phyloP scores from a whole-genome alignment of 2,888 invertebrate genomes.

The Hydroisotoma schaefferi region DNA sequence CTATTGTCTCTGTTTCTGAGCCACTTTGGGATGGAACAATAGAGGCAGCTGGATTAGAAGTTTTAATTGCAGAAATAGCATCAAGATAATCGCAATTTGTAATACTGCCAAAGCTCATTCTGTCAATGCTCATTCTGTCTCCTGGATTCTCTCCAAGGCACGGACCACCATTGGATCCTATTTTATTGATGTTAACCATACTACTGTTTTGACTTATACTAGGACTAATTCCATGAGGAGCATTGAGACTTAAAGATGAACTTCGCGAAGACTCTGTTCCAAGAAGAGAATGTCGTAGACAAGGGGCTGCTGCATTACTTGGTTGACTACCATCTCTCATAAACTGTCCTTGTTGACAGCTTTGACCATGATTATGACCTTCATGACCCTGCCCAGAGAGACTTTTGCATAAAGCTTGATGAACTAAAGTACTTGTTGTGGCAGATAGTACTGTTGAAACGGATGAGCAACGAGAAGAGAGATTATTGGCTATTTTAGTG shows the following conservation, averaged over 20 bases:
- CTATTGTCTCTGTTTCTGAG: constrained; percentile 47
- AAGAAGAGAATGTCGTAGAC: constrained; percentile 24
- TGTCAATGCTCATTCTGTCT: constrained; percentile 44
- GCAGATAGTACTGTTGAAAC: constrained; percentile 47
- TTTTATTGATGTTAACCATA: constrained; percentile 44
- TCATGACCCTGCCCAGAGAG: constrained; percentile 39
- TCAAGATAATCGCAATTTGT: constrained; percentile 47
- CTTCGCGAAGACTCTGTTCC: constrained; percentile 38
- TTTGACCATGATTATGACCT: constrained; percentile 40
- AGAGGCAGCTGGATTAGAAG: constrained; percentile 47
- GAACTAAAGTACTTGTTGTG: constrained; percentile 44
- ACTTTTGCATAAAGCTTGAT: constrained; percentile 46
- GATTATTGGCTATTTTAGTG: constrained; percentile 30
- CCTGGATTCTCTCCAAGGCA: constrained; percentile 20
- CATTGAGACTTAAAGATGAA: constrained; percentile 42
- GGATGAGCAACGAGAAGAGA: constrained; percentile 47
- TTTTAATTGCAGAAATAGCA: constrained; percentile 49
- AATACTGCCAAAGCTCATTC: constrained; percentile 43
- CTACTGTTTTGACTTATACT: constrained; percentile 46
- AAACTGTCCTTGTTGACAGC: constrained; percentile 9
- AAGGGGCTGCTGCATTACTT: constrained; percentile 11
- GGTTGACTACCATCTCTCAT: constrained; percentile 21
- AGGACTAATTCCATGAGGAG: constrained; percentile 29
- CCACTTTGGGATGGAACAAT: constrained; percentile 42
- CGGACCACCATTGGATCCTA: constrained; percentile 26